Base-by-base conservation (phyloP, 2,113 vertebrate genomes). In the Chascanopsetta lugubris region DNA sequence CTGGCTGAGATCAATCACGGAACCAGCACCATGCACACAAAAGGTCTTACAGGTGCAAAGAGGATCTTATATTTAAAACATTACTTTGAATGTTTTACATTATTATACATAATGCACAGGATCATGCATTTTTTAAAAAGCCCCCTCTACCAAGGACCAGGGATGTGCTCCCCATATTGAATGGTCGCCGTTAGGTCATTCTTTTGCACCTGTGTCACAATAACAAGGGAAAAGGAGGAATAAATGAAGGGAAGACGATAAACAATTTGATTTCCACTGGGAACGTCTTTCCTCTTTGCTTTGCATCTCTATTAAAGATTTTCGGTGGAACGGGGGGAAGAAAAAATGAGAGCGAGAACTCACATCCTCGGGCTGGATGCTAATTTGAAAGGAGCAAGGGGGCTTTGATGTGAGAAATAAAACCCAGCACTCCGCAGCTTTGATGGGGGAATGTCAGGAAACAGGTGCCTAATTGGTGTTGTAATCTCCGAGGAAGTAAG, bases 371-470 rank as follows among this genome's bases (percentile, higher is more conserved):
- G 85, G 85, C 73, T 82, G 69, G 85, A 87, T 91, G 89, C 79
- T 89, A 88, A 89, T 91, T 90, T 89, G 74, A 90, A 86, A 72
- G 75, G 72, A 87, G 81, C 88, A 88, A 80, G 84, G 77, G 86
- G 65, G 24, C 85, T 89, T 89, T 90, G 87, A 91, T 89, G 86
- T 90, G 61, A 50, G 74, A 80, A 87, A 90, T 84, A 86, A 89
- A 90, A 90, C 82, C 80, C 84, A 70, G 65, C 27, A 62, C 73
- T 87, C 87, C 69, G 53, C 48, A 54, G 76, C 80, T 91, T 88
- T 89, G 86, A 91, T 83, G 82, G 71, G 53, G 72, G 77, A 79
- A 84, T 88, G 86, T 91, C 79, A 89, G 84, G 72, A 89, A 91
- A 89, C 77, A 61, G 62, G 55, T 48, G 66, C 77, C 76, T 89